These are phyloP conservation scores for Neolamprologus ventralis DNA, from an alignment of 2,113 vertebrate genomes.

Conservation along the genomic window DNA sequence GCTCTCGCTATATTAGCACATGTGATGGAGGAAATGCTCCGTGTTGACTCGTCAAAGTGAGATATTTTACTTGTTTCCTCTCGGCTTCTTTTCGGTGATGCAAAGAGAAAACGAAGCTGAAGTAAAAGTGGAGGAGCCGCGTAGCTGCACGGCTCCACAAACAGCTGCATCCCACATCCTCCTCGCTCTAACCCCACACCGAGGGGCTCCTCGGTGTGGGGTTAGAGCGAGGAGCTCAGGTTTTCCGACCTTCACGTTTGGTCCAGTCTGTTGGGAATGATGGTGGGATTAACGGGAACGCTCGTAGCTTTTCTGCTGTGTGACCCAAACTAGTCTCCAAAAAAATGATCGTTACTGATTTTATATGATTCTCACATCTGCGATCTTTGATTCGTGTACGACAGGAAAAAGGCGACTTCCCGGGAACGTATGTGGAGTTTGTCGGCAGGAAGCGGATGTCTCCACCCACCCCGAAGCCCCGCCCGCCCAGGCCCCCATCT, in stretches of 20 bases:
- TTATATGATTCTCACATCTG: background rate
- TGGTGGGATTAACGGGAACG: background rate
- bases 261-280: fast-evolving
- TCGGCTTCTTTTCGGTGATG: background rate
- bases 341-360: fast-evolving
- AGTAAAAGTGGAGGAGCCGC: background rate
- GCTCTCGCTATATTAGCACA: background rate
- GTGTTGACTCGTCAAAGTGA: background rate
- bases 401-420: conserved; percentile 83
- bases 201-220: fast-evolving
- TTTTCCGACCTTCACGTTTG: background rate
- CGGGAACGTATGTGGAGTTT: conserved; percentile 87
- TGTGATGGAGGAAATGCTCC: background rate
- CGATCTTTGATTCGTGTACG: background rate
- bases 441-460: conserved; percentile 79
- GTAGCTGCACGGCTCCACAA: background rate
- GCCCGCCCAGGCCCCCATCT: conserved; percentile 78
- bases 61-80: background rate
- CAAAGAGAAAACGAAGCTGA: background rate
- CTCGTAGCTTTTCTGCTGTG: background rate
- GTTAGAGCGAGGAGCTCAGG: background rate
- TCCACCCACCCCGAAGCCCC: conserved; percentile 76
- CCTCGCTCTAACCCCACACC: background rate
- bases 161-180: background rate
- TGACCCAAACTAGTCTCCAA: background rate